Conservation (phyloP, 2,888 invertebrate species). For the Nesidiocoris tenuis region DNA sequence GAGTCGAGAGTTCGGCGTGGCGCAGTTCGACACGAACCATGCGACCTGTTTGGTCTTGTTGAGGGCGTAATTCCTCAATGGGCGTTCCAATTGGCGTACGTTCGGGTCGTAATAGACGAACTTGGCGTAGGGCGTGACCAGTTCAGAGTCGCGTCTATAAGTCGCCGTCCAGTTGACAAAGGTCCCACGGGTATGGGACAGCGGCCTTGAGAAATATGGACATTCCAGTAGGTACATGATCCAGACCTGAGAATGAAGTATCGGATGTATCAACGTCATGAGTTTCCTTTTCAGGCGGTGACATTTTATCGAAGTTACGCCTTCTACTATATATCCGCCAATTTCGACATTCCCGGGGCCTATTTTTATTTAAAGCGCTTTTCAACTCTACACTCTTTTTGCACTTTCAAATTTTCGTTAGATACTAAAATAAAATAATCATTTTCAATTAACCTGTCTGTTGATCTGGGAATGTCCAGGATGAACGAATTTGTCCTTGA, state of each 20-base stretch:
- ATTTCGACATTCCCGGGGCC: too few species aligned
- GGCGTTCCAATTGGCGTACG: slow-evolving; percentile 64
- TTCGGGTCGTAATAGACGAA: slow-evolving; percentile 84
- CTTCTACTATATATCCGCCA: too few species aligned
- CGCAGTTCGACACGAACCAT: slow-evolving; percentile 98
- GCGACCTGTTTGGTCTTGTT: slow-evolving; percentile 94
- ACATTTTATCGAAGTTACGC: too few species aligned
- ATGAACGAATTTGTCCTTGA: slow-evolving; percentile 79
- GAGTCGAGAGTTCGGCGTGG: slow-evolving; percentile 83
- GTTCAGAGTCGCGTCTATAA: slow-evolving; percentile 89
- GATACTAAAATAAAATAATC: too few species aligned
- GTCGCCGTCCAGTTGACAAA: slow-evolving; percentile 98
- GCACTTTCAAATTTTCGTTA: too few species aligned
- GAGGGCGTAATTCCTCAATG: slow-evolving; percentile 71
- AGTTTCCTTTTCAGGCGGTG: too few species aligned
- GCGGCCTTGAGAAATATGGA: slow-evolving; percentile 88
- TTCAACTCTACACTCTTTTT: too few species aligned
- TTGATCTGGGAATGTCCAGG: slow-evolving; percentile 67
- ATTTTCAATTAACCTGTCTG: slow-evolving; percentile 66
- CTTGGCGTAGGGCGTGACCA: slow-evolving; percentile 93
- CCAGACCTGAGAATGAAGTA: slow-evolving; percentile 83
- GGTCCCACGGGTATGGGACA: slow-evolving; percentile 70
- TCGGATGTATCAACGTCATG: too few species aligned
- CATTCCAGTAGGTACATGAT: slow-evolving; percentile 92
- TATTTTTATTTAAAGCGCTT: too few species aligned